Base-by-base conservation (phyloP, 1,140 invertebrate species). In the Stratiolaelaps scimitus region DNA sequence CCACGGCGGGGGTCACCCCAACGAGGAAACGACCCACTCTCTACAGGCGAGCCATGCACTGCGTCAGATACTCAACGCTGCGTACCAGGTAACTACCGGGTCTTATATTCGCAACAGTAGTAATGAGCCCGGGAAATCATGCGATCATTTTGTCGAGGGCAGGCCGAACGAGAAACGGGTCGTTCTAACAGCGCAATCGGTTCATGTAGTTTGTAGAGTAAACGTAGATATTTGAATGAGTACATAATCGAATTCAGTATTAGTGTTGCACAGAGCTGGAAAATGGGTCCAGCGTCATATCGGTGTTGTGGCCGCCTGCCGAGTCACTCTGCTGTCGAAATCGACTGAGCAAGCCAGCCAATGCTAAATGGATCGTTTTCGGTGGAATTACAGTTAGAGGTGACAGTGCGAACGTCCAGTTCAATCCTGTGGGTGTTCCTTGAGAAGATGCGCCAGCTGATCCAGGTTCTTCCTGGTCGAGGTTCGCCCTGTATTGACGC, bases 31-130 rank as follows among this genome's bases (percentile, higher is more conserved):
- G 23, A 60, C 26, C 23, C 53, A 60, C 53, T 65, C 66, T 23
- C 46, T 69, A 43, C 69, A 70, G 67, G 70, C 71, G 13, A 87
- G 84, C 56, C 83, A 85, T 72, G 87, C 88, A 1, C 77, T 90
- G 23, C 84, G 86, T 71, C 85, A 87, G 73, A 87, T 91, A 70
- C 75, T 90, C 47, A 84, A 83, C 67, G 85, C 85, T 26, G 87
- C 88, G 4, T 73, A 73, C 68, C 72, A 71, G 64, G 29, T 30
- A 30, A 15, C 34, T 40, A 40, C 34, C 10, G 5, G 10, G n/a
- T n/a, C 10, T 40, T 40, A 40, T 40, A 40, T 40, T 6, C 34
- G 10, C 4, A 4, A 40, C 34, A 40, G 34, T 30, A 64, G 46
- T 45, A 10, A 56, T 34, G 26, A 7, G 23, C 7, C 23, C 15